Conservation (phyloP, 2,113 vertebrate species). For the Mobula birostris region DNA sequence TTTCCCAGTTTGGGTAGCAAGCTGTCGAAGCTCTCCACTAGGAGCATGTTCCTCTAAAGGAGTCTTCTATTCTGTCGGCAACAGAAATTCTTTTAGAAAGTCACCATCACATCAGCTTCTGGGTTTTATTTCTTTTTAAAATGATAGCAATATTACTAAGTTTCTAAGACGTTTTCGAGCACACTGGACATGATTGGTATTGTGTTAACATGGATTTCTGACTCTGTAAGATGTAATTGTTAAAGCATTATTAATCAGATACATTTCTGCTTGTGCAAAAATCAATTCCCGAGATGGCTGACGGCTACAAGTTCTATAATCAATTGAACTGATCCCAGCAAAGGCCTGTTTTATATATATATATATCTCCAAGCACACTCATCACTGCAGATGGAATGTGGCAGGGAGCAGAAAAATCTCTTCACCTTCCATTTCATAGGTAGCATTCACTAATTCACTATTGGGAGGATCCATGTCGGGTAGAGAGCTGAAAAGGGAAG, state of each 20-base stretch:
- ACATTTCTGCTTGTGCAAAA: conserved; percentile 1
- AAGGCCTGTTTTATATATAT: conserved; percentile 40
- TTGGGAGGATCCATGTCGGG: neutral
- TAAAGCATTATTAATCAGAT: conserved; percentile 31
- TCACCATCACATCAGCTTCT: no score
- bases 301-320: conserved; percentile 44
- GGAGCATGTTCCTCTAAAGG: neutral
- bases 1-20: neutral
- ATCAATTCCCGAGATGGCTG: conserved; percentile 32
- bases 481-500: neutral
- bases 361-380: conserved; percentile 47
- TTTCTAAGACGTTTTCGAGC: neutral
- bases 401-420: conserved; percentile 48
- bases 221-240: neutral
- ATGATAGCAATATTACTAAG: neutral
- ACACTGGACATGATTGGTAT: neutral
- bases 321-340: conserved; percentile 46
- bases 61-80: neutral
- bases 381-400: conserved; percentile 49
- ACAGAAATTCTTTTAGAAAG: neutral
- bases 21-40: neutral
- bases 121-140: neutral
- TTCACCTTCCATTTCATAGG: conserved; percentile 45
- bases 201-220: conserved; percentile 15
- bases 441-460: conserved; percentile 41